Base-by-base conservation (phyloP, 2,797 vertebrate genomes). In the Pseudochirops cupreus region DNA sequence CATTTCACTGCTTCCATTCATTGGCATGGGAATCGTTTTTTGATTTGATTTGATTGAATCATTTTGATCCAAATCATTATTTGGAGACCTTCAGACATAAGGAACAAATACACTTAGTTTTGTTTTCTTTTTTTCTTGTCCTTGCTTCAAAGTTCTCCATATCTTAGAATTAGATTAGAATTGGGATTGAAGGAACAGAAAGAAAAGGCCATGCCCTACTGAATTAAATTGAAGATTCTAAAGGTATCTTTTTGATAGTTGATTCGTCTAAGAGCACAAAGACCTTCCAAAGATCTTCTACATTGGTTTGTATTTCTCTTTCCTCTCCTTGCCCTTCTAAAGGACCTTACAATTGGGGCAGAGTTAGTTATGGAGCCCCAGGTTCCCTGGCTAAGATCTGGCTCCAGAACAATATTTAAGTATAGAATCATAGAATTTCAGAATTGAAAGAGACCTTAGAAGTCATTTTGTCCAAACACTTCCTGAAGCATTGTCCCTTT, bases 341-440 rank as follows among this genome's bases (percentile, higher is more conserved):
- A 89, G 10, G 82, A 46, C 4, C 62, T 62, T 74, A 0, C 39
- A 52, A 0, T 1, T n/a, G 4, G 67, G 56, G 46, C 4, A 0
- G 87, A 18, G 0, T 39, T 21, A 74, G 18, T 18, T 90, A 14
- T 52, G 26, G 39, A n/a, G 31, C 1, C 9, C 28, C 39, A 56
- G 14, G 74, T 62, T 31, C 53, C 50, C 1, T 39, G 33, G 1
- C 6, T 3, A 29, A 93, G 92, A 33, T 31, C 31, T 39, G 14
- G 16, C 28, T 90, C 14, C 57, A 59, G 91, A 91, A 50, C 14
- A 21, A 12, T 94, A 13, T 39, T 92, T 57, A 96, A 93, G 53
- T 94, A 62, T n/a, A 74, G 67, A 74, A 74, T 74, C n/a, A 74
- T 74, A 74, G n/a, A 74, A 74, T 74, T 74, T 39, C 29, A 74